phyloP scores from a whole-genome alignment of 2,113 vertebrate genomes.

The Falco punctatus region DNA sequence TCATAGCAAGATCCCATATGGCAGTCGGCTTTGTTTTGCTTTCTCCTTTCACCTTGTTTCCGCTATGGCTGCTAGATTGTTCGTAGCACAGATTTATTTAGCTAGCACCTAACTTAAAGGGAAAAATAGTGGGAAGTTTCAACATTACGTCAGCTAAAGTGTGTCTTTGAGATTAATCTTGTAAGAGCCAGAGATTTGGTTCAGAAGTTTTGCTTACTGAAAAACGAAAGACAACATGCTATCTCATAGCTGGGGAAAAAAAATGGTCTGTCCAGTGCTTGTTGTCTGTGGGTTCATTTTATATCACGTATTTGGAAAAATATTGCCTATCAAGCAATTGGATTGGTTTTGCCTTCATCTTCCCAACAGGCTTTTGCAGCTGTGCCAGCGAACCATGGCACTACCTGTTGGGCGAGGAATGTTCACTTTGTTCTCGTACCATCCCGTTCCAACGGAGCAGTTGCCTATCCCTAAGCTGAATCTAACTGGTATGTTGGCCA shows the following conservation, averaged over 20 bases:
- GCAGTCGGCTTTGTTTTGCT: not conserved
- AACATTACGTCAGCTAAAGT: not conserved
- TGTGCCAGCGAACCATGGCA: constrained; percentile 96
- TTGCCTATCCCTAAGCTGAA: constrained; percentile 95
- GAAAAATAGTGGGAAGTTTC: not conserved
- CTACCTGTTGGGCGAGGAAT: constrained; percentile 95
- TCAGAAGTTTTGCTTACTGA: not conserved
- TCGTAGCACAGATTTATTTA: not conserved
- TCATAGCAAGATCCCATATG: constrained; percentile 7
- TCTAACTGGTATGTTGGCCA: constrained; percentile 84
- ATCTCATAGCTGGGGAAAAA: too few relatives aligned
- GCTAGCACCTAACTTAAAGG: not conserved
- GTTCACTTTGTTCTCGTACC: constrained; percentile 96
- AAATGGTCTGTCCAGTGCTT: not conserved
- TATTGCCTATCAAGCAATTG: not conserved
- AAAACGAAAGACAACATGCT: not conserved
- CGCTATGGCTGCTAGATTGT: not conserved
- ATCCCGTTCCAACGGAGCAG: constrained; percentile 94
- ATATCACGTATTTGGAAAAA: not conserved
- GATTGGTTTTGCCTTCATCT: not conserved
- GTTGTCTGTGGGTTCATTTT: not conserved
- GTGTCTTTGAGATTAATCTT: not conserved
- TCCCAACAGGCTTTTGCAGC: constrained; percentile 84
- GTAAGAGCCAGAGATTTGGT: not conserved
- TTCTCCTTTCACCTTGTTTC: not conserved